phyloP scores from a whole-genome alignment of 2,888 invertebrate genomes.

The Agrochola lota region DNA sequence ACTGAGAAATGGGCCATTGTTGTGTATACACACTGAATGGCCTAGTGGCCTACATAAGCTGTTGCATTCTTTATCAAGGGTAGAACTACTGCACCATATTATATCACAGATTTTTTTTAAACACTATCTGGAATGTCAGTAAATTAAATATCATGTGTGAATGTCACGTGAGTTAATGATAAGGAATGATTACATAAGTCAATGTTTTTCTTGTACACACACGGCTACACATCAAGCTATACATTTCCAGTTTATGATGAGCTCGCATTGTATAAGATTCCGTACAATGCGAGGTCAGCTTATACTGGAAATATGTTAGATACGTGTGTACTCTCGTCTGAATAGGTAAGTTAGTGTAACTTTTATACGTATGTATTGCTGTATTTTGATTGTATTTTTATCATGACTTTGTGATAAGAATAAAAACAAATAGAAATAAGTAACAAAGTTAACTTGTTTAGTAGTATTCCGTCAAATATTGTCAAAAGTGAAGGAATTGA shows the following conservation, averaged over 20 bases:
- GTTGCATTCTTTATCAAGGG: conserved; percentile 48
- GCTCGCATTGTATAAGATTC: no score
- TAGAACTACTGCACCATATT: conserved; percentile 12
- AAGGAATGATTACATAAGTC: conserved; percentile 15
- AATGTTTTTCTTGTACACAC: conserved; percentile 4
- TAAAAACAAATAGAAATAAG: conserved; percentile 18
- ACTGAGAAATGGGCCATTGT: conserved; percentile 32
- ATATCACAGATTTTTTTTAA: conserved; percentile 12
- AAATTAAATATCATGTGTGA: conserved; percentile 35
- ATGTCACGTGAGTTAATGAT: conserved; percentile 28
- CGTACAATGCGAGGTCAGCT: no score
- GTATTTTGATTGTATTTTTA: conserved; percentile 8
- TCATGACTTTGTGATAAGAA: conserved; percentile 19
- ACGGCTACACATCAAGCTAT: no score
- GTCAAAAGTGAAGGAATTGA: background rate
- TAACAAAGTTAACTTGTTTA: background rate
- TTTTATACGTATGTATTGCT: conserved; percentile 1
- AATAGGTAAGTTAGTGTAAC: background rate
- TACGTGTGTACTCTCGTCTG: background rate
- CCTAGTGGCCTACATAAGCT: conserved; percentile 47
- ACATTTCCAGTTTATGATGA: no score
- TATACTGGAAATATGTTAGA: no score
- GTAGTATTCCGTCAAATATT: background rate
- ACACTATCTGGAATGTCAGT: conserved; percentile 21
- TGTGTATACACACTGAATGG: conserved; percentile 18